phyloP scores from a whole-genome alignment of 2,888 invertebrate genomes.

The Heterodera filipjevi region DNA sequence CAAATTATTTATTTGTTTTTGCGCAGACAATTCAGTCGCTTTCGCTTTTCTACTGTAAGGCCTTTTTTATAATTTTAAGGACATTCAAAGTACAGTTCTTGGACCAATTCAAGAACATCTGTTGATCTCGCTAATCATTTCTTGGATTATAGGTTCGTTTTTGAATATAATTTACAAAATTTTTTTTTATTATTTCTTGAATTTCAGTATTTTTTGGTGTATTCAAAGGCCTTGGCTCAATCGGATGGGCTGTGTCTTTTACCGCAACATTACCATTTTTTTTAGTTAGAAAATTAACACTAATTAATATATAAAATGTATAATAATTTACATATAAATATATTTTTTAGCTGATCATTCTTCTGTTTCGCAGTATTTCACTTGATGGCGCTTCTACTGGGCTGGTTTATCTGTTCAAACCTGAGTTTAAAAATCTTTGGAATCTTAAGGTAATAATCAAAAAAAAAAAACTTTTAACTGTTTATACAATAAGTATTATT shows the following conservation, averaged over 20 bases:
- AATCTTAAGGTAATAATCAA: conserved; percentile 35
- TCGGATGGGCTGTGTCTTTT: conserved; percentile 58
- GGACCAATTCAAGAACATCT: conserved; percentile 68
- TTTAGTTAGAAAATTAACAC: conserved; percentile 42
- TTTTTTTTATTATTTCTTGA: conserved; percentile 69
- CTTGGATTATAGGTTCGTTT: conserved; percentile 73
- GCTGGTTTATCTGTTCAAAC: conserved; percentile 53
- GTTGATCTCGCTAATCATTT: conserved; percentile 66
- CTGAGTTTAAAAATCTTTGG: conserved; percentile 50
- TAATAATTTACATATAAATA: too few relatives aligned
- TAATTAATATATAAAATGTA: too few relatives aligned
- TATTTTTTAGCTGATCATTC: conserved; percentile 59
- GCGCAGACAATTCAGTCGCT: too few relatives aligned
- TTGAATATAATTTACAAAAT: background rate
- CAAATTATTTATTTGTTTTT: too few relatives aligned
- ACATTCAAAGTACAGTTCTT: conserved; percentile 28
- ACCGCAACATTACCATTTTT: conserved; percentile 62
- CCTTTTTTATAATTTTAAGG: too few relatives aligned
- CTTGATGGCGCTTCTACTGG: conserved; percentile 59
- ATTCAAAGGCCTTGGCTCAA: conserved; percentile 75
- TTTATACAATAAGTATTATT: background rate
- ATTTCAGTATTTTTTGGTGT: conserved; percentile 83
- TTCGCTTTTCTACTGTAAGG: too few relatives aligned
- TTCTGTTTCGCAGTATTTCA: conserved; percentile 58
- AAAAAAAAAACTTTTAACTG: background rate